Base-by-base conservation (phyloP, 2,888 invertebrate species). In the Pseudanteris insignis region DNA sequence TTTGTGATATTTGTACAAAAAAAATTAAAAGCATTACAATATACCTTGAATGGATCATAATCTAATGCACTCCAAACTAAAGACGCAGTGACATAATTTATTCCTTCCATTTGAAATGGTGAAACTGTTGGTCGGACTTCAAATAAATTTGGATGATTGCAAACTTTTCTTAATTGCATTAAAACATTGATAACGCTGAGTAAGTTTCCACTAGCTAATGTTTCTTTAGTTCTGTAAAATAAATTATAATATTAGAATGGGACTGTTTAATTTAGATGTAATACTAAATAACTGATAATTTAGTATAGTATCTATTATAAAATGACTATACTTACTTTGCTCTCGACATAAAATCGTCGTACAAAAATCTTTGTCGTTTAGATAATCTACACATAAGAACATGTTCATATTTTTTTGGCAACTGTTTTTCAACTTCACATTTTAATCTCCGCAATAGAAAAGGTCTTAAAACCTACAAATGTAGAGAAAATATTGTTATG, bases 311-410 rank as follows among this genome's bases (percentile, higher is more conserved):
- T n/a, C n/a, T n/a, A n/a, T n/a, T n/a, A n/a, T n/a, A n/a, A n/a
- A n/a, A n/a, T n/a, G n/a, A n/a, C 6, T 4, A 18, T 24, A 84
- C 88, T 85, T 82, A 93, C 92, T 92, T 91, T 75, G 96, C 89
- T 72, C 95, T 88, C 44, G 94, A 90, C 97, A 99, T 98, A 83
- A 98, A 99, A 81, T 99, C 99, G 82, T 99, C 98, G 83, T 99
- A 99, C 55, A 99, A 86, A 83, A 88, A 96, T 64, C 98, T 87
- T 81, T 99, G 99, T 25, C 99, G 86, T 81, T 96, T 96, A 25
- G 98, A 94, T 68, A 99, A 85, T 38, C 94, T 86, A 76, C 96
- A 97, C 87, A 94, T 87, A 13, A 97, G 85, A 67, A 97, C 89
- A 82, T 96, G 96, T 81, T 98, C 97, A 81, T 92, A 94, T 82